Evolutionary conservation across 2,797 vertebrate species (phyloP), one percentile per base, ranked within the genome.

Genomic region (Myioborus melanocephalus): DNA sequence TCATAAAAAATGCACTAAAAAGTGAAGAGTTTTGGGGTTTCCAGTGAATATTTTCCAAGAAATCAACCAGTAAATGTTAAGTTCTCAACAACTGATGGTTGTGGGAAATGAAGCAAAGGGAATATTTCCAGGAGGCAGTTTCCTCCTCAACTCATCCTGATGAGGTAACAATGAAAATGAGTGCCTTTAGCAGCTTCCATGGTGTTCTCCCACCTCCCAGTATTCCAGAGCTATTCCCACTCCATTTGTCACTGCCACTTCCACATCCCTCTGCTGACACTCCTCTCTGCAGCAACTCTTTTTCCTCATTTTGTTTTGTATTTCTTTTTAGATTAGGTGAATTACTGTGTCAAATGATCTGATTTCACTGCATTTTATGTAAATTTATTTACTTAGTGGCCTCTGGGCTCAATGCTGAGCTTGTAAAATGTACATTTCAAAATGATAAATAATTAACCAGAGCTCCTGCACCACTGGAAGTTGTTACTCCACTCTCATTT

Each of bases 381-480:
- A 56, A 59, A 72, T 86, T 84, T 93, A 91, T 92, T 92, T 89
- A 81, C 73, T 95, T 47, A 89, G 71, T 47, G 52, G 63, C 44
- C 69, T 88, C 76, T 69, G 4, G 3, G 41, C 60, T 93, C 57
- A 94, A 65, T 22, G 69, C 81, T 86, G 75, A 72, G 66, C 50
- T 91, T 30, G 56, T 76, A 57, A 93, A 90, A 71, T 16, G 20
- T 46, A 47, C 34, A 73, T 50, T 70, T 71, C 37, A 10, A 37
- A 90, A 76, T 92, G 47, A 91, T 86, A 65, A 96, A 95, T 95
- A 95, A 87, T 96, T 78, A 93, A 66, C 8, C 27, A 79, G 52
- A 44, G 44, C 37, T 90, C 41, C 55, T 35, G 50, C 81, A 75
- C 87, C 75, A 46, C 17, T 82, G 78, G 78, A 78, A 82, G 84